Conservation (phyloP, 2,113 vertebrate genomes). For the Alectura lathami region DNA sequence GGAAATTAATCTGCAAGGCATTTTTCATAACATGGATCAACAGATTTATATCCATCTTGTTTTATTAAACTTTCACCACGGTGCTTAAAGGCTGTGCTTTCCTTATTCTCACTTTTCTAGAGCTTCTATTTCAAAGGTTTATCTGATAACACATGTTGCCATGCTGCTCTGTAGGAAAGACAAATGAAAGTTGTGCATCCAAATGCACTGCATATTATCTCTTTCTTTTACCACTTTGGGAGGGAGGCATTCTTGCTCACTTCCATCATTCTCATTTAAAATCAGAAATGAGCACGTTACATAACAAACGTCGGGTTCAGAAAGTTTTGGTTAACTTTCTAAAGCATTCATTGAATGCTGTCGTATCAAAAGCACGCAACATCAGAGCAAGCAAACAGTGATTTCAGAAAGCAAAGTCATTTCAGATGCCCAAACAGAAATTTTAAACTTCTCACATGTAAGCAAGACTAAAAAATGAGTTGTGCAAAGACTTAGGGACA, state of each 20-base stretch:
- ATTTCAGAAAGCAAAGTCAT: not conserved
- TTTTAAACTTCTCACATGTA: not conserved
- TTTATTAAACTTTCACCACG: slow-evolving; percentile 52
- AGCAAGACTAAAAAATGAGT: not conserved
- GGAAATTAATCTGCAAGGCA: slow-evolving; percentile 69
- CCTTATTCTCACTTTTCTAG: slow-evolving; percentile 49
- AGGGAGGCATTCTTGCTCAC: not conserved
- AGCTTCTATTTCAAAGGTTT: slow-evolving; percentile 57
- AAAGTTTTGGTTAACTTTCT: not conserved
- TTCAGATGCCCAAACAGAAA: not conserved
- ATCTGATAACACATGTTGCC: not conserved
- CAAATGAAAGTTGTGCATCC: not conserved
- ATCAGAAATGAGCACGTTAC: not conserved
- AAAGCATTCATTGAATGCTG: not conserved
- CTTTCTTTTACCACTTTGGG: not conserved
- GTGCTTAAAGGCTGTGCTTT: slow-evolving; percentile 48
- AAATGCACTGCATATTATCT: not conserved
- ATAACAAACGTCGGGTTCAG: no score
- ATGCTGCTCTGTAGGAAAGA: not conserved
- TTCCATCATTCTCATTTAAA: not conserved
- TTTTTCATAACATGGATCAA: slow-evolving; percentile 50
- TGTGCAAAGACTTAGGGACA: not conserved
- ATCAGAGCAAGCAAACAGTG: not conserved
- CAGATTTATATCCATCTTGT: slow-evolving; percentile 39
- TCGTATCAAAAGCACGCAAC: not conserved